phyloP scores from a whole-genome alignment of 2,113 vertebrate species.

The Bubalus kerabau region DNA sequence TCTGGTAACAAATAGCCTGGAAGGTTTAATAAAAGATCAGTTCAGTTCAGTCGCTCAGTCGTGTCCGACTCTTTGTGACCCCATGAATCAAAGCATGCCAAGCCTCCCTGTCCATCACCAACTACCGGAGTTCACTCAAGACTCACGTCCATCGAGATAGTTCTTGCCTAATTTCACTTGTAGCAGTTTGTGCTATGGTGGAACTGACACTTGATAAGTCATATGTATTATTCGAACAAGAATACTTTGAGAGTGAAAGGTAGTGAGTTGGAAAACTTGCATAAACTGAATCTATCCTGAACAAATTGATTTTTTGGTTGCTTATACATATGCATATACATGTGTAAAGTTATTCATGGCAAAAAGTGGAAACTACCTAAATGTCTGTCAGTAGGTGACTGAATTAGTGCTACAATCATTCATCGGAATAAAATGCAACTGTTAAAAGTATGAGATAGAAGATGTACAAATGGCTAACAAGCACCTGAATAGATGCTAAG shows the following conservation, averaged over 20 bases:
- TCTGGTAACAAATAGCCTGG: background rate
- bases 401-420: background rate
- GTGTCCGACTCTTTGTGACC: too few relatives aligned
- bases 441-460: background rate
- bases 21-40: background rate
- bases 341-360: background rate
- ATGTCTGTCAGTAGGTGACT: background rate
- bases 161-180: constrained; percentile 26
- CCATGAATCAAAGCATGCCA: too few relatives aligned
- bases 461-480: background rate
- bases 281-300: background rate
- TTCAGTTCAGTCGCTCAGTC: too few relatives aligned
- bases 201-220: background rate
- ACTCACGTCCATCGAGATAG: background rate
- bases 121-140: too few relatives aligned
- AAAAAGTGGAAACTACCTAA: background rate
- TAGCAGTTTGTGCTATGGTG: background rate
- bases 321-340: background rate
- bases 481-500: background rate
- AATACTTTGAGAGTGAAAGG: background rate
- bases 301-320: background rate
- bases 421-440: background rate
- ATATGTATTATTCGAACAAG: background rate
- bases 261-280: background rate
- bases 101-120: too few relatives aligned